These are phyloP conservation scores for Sorex fumeus DNA, from an alignment of 2,113 vertebrate genomes.

Conservation along the genomic window DNA sequence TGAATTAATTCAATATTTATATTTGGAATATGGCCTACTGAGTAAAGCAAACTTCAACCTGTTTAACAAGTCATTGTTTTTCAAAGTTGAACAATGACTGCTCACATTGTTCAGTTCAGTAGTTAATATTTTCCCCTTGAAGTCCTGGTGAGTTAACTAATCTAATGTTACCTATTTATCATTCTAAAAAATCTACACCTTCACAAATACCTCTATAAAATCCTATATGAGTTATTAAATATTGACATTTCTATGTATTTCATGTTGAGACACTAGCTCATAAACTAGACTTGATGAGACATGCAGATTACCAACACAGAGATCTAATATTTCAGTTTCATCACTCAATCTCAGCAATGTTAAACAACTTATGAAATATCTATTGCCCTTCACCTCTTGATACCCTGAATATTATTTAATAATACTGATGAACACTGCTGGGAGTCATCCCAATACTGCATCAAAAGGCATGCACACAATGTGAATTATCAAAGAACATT, in stretches of 20 bases:
- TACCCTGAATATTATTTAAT: too few relatives aligned
- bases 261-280: neutral
- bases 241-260: neutral
- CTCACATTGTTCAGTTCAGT: neutral
- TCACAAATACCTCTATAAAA: too few relatives aligned
- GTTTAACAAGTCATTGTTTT: neutral
- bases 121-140: neutral
- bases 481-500: neutral
- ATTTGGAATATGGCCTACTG: neutral
- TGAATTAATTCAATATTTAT: neutral
- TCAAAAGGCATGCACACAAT: too few relatives aligned
- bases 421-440: too few relatives aligned
- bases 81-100: neutral
- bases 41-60: neutral
- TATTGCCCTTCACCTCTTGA: too few relatives aligned
- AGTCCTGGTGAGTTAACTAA: neutral
- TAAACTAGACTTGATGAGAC: neutral
- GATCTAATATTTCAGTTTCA: neutral
- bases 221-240: neutral
- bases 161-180: neutral
- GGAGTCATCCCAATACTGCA: too few relatives aligned
- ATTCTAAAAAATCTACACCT: too few relatives aligned
- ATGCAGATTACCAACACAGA: neutral
- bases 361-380: neutral
- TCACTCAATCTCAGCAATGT: neutral